Evolutionary conservation across 2,888 invertebrate species (phyloP).

Genomic region (Leuctra nigra): DNA sequence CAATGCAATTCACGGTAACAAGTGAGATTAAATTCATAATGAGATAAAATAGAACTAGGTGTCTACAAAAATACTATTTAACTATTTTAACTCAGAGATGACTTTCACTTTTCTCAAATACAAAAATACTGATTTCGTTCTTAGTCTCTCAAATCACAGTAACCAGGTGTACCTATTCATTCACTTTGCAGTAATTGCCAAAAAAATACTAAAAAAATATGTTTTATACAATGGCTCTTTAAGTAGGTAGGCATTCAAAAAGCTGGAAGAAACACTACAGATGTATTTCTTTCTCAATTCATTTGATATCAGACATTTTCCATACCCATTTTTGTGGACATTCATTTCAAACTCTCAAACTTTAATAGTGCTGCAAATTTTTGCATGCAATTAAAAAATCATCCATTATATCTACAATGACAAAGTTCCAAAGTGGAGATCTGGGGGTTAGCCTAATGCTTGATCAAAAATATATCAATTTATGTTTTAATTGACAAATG

Average conservation of each 20-base stretch:
- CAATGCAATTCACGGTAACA: background rate
- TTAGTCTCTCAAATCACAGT: background rate
- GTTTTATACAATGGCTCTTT: background rate
- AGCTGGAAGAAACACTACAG: background rate
- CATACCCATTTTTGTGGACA: too few species aligned
- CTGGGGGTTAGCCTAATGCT: too few species aligned
- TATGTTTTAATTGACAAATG: too few species aligned
- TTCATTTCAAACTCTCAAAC: too few species aligned
- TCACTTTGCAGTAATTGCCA: background rate
- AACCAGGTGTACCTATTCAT: background rate
- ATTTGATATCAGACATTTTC: background rate
- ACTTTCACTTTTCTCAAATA: slow-evolving; percentile 23
- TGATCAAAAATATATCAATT: too few species aligned
- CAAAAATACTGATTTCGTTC: slow-evolving; percentile 27
- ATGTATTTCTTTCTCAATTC: background rate
- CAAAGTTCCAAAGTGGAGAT: too few species aligned
- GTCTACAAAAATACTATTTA: background rate
- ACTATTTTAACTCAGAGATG: slow-evolving; percentile 9
- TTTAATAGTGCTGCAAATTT: too few species aligned
- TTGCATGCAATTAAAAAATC: too few species aligned
- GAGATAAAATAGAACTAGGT: background rate
- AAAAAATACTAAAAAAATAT: background rate
- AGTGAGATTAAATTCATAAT: background rate
- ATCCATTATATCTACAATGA: too few species aligned
- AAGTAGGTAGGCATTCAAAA: background rate